Evolutionary conservation across 2,113 vertebrate species (phyloP), one percentile per base, ranked within the genome.

Genomic region (Prunella fulvescens): DNA sequence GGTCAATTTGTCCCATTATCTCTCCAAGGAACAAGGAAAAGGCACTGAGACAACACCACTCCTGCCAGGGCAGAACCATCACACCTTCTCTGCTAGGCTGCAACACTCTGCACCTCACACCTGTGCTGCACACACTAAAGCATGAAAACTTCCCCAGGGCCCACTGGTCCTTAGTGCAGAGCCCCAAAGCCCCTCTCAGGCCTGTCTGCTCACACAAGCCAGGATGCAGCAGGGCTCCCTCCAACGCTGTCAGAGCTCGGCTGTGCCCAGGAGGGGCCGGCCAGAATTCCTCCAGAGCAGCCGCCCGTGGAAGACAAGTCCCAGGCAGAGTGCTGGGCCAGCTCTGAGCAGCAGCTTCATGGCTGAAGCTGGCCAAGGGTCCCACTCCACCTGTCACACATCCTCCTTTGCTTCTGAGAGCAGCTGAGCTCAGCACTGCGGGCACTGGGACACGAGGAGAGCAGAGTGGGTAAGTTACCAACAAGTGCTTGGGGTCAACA

Each of bases 241-340:
- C 56, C 0, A 0, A 48, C 0, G 0, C 76, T 77, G 76, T 28
- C 10, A 2, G 45, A 31, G 69, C 5, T 13, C 1, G 3, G 53
- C 65, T 89, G 65, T 39, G 33, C 37, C 4, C 1, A 14, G 6
- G n/a, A 48, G 44, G 65, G 26, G 81, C 66, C 31, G 5, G 3
- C 23, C 11, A 61, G 67, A 40, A 95, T 86, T 94, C 94, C 90
- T 93, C 25, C 71, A 48, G 48, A 72, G 19, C 90, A 80, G 71
- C 67, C 1, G 2, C 9, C 86, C 4, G 0, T 70, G 79, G 67
- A 69, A 86, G 58, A 51, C 31, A 23, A 77, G 58, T 19, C 73
- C 61, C 0, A 0, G 53, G 33, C 53, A 40, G 79, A 87, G 78
- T 0, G 9, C 0, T 17, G 64, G 89, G 67, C 39, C 88, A 47